Percentiles rank a stretch among this genome's conserved stretches.
These are phyloP conservation scores for Actenoides lindsayi DNA, from an alignment of 2,113 vertebrate genomes.

Conservation along the genomic window DNA sequence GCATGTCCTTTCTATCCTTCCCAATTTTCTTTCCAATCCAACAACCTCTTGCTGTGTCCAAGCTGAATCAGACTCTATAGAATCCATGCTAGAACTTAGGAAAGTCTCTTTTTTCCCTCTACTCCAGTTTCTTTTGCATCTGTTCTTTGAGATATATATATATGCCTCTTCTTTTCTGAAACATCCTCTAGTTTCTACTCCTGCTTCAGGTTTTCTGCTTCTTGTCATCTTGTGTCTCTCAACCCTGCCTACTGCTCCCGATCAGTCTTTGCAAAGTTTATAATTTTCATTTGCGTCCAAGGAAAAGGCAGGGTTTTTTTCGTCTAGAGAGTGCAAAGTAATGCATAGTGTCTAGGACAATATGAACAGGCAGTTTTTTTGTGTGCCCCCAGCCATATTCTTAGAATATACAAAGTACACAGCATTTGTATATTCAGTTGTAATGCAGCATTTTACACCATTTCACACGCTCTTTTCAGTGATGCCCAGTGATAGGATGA, in stretches of 20 bases:
- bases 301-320: not conserved
- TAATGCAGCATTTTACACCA: not conserved
- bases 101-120: not conserved
- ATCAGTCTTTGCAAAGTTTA: not conserved
- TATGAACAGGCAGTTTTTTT: not conserved
- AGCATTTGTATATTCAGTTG: not conserved
- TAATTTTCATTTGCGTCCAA: not conserved
- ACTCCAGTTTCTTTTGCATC: not conserved
- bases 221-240: not conserved
- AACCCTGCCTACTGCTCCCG: not conserved
- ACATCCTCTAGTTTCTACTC: not conserved
- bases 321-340: not conserved
- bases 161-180: not conserved
- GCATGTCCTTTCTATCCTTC: not conserved
- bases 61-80: not conserved
- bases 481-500: no score
- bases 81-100: not conserved
- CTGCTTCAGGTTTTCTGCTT: not conserved
- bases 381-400: not conserved
- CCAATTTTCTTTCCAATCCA: not conserved
- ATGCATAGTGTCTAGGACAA: not conserved
- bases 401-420: not conserved
- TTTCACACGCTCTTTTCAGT: not conserved
- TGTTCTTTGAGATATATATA: not conserved
- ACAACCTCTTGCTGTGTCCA: not conserved